A percentile compares a stretch with the other conserved stretches of the same genome.
Evolutionary conservation across 2,797 vertebrate species (phyloP).

Genomic region (Gambelia wislizenii): DNA sequence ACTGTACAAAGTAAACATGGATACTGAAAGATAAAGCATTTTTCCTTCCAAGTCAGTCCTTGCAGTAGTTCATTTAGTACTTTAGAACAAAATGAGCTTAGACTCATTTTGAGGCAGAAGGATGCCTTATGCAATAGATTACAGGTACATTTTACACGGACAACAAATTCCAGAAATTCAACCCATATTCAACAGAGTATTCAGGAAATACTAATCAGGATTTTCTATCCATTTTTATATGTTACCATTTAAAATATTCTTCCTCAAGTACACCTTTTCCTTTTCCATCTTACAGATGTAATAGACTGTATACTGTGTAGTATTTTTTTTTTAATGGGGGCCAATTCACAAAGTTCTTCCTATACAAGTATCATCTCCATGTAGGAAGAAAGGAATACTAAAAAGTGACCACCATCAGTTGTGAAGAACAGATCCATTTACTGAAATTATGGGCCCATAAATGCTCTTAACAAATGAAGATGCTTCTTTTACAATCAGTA

Average conservation of each 20-base stretch:
- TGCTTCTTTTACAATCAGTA: background rate
- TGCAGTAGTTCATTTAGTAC: slow-evolving; percentile 54
- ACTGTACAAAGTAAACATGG: slow-evolving; percentile 62
- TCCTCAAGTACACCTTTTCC: slow-evolving; percentile 50
- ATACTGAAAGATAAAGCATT: slow-evolving; percentile 61
- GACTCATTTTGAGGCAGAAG: background rate
- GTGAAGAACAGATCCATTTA: background rate
- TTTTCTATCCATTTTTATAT: slow-evolving; percentile 46
- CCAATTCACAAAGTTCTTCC: slow-evolving; percentile 21
- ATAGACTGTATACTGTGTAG: slow-evolving; percentile 35
- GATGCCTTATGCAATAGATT: background rate
- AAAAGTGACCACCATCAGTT: background rate
- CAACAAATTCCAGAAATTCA: background rate
- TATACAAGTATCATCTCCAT: background rate
- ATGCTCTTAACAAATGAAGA: background rate
- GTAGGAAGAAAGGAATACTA: background rate
- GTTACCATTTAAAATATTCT: slow-evolving; percentile 49
- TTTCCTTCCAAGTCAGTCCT: slow-evolving; percentile 20
- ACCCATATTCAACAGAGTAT: background rate
- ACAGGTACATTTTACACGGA: background rate
- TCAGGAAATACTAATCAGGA: background rate
- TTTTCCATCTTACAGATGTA: slow-evolving; percentile 27
- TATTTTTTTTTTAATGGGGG: background rate
- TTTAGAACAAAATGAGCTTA: slow-evolving; percentile 42
- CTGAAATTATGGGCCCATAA: background rate